Base-by-base conservation (phyloP, 1,140 invertebrate species). In the Hypothenemus hampei region DNA sequence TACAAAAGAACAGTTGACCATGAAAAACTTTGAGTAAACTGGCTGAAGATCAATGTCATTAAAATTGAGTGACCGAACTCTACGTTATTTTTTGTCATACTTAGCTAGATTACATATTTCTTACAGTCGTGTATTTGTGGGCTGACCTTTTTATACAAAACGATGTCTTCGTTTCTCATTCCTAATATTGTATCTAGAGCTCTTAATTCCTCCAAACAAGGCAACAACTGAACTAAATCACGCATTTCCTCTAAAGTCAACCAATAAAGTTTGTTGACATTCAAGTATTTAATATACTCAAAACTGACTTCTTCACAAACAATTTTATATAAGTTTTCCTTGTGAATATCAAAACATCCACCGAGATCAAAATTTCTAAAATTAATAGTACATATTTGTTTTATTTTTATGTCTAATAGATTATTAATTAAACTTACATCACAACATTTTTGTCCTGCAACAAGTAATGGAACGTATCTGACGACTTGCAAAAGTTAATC, bases 241-340 rank as follows among this genome's bases (percentile, higher is more conserved):
- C 45, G 39, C 10, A 60, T 40, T 29, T 60, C 58, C 22, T 57
- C 44, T 10, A 43, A 15, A 11, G 16, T 35, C 5, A 60, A 41
- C 58, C 58, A 60, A 24, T 60, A 60, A 15, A 60, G 23, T 23
- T 53, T 52, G 40, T 52, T 60, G 24, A 60, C 53, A 46, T 60
- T 60, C 29, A 60, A 31, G 22, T 23, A 19, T 22, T 43, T 52
- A 29, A 60, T 57, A 13, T 53, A 22, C 13, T 40, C 21, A 22
- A 39, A 56, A 31, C 36, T 45, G 10, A 56, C 20, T 13, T 41
- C 33, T 20, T 31, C 2, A 20, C 5, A 48, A 22, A 56, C 22
- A 23, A 20, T 23, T 18, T 48, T 13, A 13, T 48, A 56, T 5
- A 56, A 23, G 8, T 47, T 15, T 22, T 48, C 45, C 40, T 56